These are phyloP conservation scores for Bursaphelenchus mucronatus DNA, from an alignment of 1,140 invertebrate genomes.

Conservation along the genomic window DNA sequence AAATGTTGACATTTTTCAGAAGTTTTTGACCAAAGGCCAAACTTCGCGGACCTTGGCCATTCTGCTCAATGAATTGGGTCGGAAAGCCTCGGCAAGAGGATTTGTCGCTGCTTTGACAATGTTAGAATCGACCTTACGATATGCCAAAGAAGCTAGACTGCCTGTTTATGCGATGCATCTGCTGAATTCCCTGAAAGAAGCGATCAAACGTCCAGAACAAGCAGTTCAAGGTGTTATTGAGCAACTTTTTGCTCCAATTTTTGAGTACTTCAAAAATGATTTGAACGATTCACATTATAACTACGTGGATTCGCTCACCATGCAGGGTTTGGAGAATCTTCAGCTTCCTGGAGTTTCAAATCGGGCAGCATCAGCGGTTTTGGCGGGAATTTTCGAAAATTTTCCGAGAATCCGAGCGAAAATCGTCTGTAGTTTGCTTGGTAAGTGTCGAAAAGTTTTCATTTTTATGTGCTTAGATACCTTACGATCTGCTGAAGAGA, in stretches of 20 bases:
- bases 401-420: slow-evolving; percentile 9
- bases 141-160: background rate
- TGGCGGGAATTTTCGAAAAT: slow-evolving; percentile 2
- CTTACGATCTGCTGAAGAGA: slow-evolving; percentile 1
- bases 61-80: slow-evolving; percentile 14
- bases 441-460: background rate
- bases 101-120: slow-evolving; percentile 6
- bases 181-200: slow-evolving; percentile 7
- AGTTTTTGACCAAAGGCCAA: slow-evolving; percentile 9
- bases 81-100: slow-evolving; percentile 9
- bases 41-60: slow-evolving; percentile 6
- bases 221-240: slow-evolving; percentile 6
- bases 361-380: slow-evolving; percentile 4
- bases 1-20: slow-evolving; percentile 14
- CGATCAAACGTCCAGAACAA: slow-evolving; percentile 14
- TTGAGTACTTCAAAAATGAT: slow-evolving; percentile 4
- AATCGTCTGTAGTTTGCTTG: background rate
- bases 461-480: background rate
- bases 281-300: background rate
- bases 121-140: background rate
- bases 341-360: background rate
- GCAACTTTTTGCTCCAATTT: background rate
- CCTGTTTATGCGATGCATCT: slow-evolving; percentile 18
- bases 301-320: background rate
- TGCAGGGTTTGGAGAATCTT: slow-evolving; percentile 18